phyloP scores from a whole-genome alignment of 2,113 vertebrate genomes.

The Actenoides hombroni region DNA sequence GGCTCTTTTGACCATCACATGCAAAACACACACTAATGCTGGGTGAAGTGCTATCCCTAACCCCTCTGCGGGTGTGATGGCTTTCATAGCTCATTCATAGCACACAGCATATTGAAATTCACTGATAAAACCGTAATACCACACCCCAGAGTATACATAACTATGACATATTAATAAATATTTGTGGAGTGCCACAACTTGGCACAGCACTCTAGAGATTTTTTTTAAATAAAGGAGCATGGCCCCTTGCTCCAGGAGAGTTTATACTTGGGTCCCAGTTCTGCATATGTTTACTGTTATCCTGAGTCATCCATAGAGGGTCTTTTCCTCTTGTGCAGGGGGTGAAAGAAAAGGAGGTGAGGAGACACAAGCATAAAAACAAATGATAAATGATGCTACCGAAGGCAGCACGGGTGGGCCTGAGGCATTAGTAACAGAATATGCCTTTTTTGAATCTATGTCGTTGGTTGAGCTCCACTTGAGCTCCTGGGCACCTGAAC shows the following conservation, averaged over 20 bases:
- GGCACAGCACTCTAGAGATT: background rate
- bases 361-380: background rate
- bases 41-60: background rate
- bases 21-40: background rate
- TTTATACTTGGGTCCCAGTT: background rate
- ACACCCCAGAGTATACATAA: background rate
- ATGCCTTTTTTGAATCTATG: background rate
- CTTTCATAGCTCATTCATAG: background rate
- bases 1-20: background rate
- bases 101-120: background rate
- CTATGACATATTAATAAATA: slow-evolving; percentile 1
- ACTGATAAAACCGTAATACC: background rate
- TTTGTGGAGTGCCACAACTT: background rate
- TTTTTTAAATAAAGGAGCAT: background rate
- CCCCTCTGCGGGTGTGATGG: background rate
- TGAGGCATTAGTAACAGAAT: background rate
- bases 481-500: background rate
- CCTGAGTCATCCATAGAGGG: background rate
- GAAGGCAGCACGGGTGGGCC: background rate
- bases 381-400: background rate
- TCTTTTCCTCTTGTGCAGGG: background rate
- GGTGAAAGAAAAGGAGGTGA: background rate
- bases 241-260: background rate
- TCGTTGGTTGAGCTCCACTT: background rate
- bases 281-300: background rate